Evolutionary conservation across 1,140 invertebrate species (phyloP), one percentile per base, ranked within the genome.

Genomic region (Panonychus citri): DNA sequence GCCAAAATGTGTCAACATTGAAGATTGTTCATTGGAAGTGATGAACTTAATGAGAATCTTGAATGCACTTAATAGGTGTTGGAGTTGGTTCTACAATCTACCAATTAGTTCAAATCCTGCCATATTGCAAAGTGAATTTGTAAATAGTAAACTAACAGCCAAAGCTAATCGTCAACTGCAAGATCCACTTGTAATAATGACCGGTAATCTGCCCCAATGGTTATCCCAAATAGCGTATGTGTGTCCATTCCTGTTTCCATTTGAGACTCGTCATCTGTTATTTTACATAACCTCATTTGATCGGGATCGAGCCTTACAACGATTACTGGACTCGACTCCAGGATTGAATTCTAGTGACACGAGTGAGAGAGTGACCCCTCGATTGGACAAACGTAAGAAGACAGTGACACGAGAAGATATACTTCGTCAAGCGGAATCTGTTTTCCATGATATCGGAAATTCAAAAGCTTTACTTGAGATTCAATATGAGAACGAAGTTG

Each of bases 261-360:
- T 96, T 71, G 90, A 96, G 69, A 93, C 89, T 27, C 76, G 91
- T 10, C 90, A 96, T 70, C 72, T 95, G 63, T 70, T 96, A 37
- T 86, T 97, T 71, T 96, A 95, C 72, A 86, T 88, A 39, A 91
- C 87, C 39, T 87, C 87, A 34, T 96, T 96, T 71, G 91, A 96
- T 74, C 77, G 91, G 48, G 87, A 91, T 71, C 77, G 93, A 66
- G 90, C 91, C 39, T 72, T 96, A 57, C 87, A 94, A 70, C 77
- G 87, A 52, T 74, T 96, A 54, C 72, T 95, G 58, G 91, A 96
- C 69, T 82, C 83, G 52, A 79, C 81, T 7, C 84, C 83, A 1
- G 86, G 90, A 71, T 71, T 82, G 55, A 78, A 72, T 74, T 67
- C 71, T 57, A 71, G 68, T 56, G 81, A 83, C 64, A 81, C 78